Evolutionary conservation across 2,888 invertebrate genomes (phyloP).

Genomic region (Calameuta pallipes): DNA sequence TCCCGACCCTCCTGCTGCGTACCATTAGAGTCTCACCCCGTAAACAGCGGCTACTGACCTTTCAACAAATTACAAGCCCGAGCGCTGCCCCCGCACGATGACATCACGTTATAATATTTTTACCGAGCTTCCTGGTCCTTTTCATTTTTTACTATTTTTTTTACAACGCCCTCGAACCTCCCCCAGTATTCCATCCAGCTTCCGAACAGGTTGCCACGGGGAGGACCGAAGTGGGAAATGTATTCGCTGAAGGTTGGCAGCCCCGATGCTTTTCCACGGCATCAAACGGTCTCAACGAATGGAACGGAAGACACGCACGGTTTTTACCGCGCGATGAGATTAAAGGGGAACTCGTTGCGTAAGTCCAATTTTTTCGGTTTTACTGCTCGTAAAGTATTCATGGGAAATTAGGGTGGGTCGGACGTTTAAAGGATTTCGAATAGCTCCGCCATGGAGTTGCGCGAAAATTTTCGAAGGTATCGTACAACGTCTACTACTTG

Average conservation of each 20-base stretch:
- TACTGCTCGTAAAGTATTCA: not conserved
- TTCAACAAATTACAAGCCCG: conserved; percentile 34
- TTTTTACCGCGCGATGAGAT: not conserved
- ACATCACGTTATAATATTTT: conserved; percentile 20
- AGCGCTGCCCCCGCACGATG: not conserved
- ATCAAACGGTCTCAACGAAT: not conserved
- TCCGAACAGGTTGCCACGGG: not conserved
- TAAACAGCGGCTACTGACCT: conserved; percentile 43
- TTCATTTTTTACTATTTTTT: conserved; percentile 12
- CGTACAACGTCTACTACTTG: not conserved
- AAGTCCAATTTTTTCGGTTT: not conserved
- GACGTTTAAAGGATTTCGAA: not conserved
- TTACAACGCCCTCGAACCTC: conserved; percentile 20
- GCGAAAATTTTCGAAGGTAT: not conserved
- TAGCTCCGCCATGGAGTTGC: not conserved
- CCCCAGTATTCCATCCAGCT: not conserved
- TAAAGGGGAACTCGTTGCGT: not conserved
- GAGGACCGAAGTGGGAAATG: not conserved
- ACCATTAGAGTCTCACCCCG: conserved; percentile 45
- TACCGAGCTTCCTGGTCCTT: conserved; percentile 23
- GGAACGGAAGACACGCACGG: not conserved
- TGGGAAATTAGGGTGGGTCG: not conserved
- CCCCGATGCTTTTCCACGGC: not conserved
- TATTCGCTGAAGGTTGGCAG: not conserved
- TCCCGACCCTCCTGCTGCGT: conserved; percentile 47